These are phyloP conservation scores for Elgaria multicarinata DNA, from an alignment of 2,113 vertebrate genomes.

Conservation along the genomic window DNA sequence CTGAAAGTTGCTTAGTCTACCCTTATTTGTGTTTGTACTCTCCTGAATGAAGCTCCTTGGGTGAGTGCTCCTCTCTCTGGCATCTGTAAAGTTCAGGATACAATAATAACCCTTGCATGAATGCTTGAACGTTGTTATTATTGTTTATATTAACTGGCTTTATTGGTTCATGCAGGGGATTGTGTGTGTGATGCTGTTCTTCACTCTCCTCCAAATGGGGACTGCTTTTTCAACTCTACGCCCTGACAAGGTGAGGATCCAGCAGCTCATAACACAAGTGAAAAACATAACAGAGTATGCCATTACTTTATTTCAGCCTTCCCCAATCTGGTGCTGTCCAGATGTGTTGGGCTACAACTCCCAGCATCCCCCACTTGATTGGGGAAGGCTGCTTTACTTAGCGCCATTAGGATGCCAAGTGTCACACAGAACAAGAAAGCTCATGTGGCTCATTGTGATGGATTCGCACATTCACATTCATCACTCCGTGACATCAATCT, in stretches of 20 bases:
- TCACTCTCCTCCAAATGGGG: background rate
- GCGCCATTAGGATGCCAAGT: background rate
- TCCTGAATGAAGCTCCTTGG: background rate
- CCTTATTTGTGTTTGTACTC: background rate
- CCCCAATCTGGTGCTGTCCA: too few species aligned
- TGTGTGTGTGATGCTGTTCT: background rate
- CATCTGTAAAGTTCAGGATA: background rate
- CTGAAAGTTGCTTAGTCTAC: background rate
- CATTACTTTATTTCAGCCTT: background rate
- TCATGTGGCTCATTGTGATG: too few species aligned
- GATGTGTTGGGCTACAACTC: too few species aligned
- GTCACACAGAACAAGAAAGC: background rate
- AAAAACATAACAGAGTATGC: background rate
- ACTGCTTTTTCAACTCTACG: background rate
- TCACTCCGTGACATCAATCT: background rate
- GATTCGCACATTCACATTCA: background rate
- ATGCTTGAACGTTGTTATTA: background rate
- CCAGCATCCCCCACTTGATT: too few species aligned
- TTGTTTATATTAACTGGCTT: background rate
- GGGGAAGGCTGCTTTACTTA: background rate
- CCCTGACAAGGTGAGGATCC: background rate
- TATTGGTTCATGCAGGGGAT: background rate
- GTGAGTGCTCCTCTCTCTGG: background rate
- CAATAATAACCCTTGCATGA: fast-evolving
- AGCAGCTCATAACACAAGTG: background rate